Evolutionary conservation across 2,113 vertebrate species (phyloP), one percentile per base, ranked within the genome.

Genomic region (Cnemophilus loriae): DNA sequence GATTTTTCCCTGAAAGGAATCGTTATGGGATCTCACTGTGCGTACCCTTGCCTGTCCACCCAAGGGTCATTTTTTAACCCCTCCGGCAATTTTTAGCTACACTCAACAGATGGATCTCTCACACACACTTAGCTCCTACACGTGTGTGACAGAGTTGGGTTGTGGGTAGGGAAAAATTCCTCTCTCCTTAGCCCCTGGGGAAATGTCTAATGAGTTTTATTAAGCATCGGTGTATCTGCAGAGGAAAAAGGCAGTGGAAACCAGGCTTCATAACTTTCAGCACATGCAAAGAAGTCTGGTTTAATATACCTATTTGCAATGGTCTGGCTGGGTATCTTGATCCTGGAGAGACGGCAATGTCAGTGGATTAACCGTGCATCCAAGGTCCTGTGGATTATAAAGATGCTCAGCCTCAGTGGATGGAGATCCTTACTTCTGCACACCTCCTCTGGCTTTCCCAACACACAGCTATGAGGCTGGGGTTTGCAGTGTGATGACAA

Each of bases 131-230:
- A 77, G 55, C 50, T 41, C 41, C 32, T 65, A 20, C 2, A 4
- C 0, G 0, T 9, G 14, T 59, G 19, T 57, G n/a, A 89, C 28
- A 21, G 27, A 61, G 49, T 15, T 79, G 50, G 41, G 24, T 9
- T 73, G 42, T 17, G 59, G 20, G 26, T 46, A 57, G 42, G 6
- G 23, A 21, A 77, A 84, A 79, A 35, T 32, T 79, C 24, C 18
- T 44, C 21, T 74, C 30, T 81, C 23, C 32, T 68, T 41, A 70
- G 18, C 10, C 46, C 22, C 42, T 53, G 13, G 26, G 50, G 26
- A 81, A 92, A 83, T 3, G 18, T 13, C 41, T 85, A 37, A 84
- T 50, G 30, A 74, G 28, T n/a, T 77, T 86, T 81, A 50, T 37
- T 80, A 74, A 77, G 32, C 55, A 80, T 41, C 55, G 65, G 20